A percentile compares a stretch with the other conserved stretches of the same genome.
Conservation (phyloP, 2,888 invertebrate species). For the Drosophila imparisetae region DNA sequence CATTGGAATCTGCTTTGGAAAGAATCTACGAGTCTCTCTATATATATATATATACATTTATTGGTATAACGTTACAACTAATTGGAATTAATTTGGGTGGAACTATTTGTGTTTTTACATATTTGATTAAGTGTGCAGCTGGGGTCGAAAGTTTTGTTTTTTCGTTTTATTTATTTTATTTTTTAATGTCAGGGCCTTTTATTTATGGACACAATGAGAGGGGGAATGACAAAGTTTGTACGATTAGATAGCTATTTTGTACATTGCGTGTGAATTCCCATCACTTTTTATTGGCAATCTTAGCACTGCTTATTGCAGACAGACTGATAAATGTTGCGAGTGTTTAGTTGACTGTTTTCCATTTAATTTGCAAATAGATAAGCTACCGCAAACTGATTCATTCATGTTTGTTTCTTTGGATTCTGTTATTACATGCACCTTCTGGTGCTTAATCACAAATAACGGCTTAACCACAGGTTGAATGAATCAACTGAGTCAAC, state of each 20-base stretch:
- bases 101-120: conserved; percentile 47
- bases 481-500: conserved; percentile 33
- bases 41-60: conserved; percentile 7
- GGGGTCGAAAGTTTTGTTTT: conserved; percentile 22
- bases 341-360: background rate
- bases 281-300: background rate
- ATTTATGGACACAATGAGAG: conserved; percentile 32
- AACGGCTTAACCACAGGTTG: conserved; percentile 2
- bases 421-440: background rate
- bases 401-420: background rate
- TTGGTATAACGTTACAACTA: conserved; percentile 52
- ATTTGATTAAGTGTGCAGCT: conserved; percentile 52
- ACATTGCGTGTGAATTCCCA: background rate
- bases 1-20: conserved; percentile 11
- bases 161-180: background rate
- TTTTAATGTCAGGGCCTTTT: conserved; percentile 5
- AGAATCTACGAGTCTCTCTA: background rate
- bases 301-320: background rate
- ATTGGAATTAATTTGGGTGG: conserved; percentile 65
- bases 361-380: conserved; percentile 21
- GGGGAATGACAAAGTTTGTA: background rate
- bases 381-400: conserved; percentile 28
- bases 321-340: background rate
- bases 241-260: background rate
- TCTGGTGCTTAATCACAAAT: conserved; percentile 18